phyloP scores from a whole-genome alignment of 92 coral and sea anemone species.

The Zoanthus sansibaricus region DNA sequence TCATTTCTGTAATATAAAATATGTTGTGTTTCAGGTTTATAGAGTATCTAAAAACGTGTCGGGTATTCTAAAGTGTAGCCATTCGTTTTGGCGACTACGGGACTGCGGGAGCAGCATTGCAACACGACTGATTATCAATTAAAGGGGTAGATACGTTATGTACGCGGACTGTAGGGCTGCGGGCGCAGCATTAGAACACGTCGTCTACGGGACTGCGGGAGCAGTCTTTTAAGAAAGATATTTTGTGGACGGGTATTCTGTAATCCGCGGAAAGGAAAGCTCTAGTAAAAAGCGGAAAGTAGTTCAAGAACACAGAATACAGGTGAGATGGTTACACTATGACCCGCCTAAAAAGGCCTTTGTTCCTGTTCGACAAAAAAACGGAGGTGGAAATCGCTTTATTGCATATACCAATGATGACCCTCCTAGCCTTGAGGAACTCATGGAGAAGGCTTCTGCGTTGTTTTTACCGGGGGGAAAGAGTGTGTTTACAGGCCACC shows the following conservation, averaged over 20 bases:
- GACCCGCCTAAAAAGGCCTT: slow-evolving; percentile 38
- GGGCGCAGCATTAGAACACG: background rate
- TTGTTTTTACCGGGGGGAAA: slow-evolving; percentile 56
- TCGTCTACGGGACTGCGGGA: background rate
- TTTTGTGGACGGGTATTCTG: background rate
- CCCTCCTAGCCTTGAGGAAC: slow-evolving; percentile 47
- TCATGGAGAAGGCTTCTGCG: slow-evolving; percentile 44
- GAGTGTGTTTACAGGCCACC: slow-evolving; percentile 52
- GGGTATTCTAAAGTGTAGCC: background rate
- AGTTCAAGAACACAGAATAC: slow-evolving; percentile 62
- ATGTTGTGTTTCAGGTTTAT: too few relatives aligned
- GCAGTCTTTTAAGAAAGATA: background rate
- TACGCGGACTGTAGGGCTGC: background rate
- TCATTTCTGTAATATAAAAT: too few relatives aligned
- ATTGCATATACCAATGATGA: slow-evolving; percentile 39
- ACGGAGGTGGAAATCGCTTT: slow-evolving; percentile 61
- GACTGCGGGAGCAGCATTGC: background rate
- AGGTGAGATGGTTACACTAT: slow-evolving; percentile 61
- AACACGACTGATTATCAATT: too few relatives aligned
- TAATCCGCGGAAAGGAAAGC: slow-evolving; percentile 18
- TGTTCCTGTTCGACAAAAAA: slow-evolving; percentile 63
- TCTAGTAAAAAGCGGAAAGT: slow-evolving; percentile 43
- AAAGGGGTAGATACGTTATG: background rate
- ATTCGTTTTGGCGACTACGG: background rate
- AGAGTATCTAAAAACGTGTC: too few relatives aligned